Evolutionary conservation across 2,797 vertebrate genomes (phyloP).

Genomic region (Anabacerthia variegaticeps): DNA sequence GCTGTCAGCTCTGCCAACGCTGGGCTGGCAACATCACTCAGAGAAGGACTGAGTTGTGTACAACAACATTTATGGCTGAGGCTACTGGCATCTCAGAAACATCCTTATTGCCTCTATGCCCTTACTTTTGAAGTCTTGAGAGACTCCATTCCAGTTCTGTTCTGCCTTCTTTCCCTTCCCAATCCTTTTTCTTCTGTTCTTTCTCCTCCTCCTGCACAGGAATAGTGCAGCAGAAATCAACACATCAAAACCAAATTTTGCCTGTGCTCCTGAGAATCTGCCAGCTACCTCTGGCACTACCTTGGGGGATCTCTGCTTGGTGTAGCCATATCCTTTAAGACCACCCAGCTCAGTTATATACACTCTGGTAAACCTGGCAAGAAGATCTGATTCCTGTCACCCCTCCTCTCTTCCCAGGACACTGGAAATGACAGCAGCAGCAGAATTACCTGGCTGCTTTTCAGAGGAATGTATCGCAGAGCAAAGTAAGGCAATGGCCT

Average conservation of each 20-base stretch:
- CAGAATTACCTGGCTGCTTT: conserved; percentile 31
- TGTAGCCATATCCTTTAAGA: background rate
- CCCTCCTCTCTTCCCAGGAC: background rate
- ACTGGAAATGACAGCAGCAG: background rate
- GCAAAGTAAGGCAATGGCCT: conserved; percentile 17
- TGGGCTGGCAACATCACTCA: background rate
- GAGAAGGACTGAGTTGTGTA: background rate
- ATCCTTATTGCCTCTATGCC: background rate
- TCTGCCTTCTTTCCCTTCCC: background rate
- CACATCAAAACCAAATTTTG: background rate
- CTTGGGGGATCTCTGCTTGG: background rate
- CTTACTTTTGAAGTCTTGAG: background rate
- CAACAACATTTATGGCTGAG: background rate
- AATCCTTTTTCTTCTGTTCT: background rate
- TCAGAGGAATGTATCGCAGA: conserved; percentile 5
- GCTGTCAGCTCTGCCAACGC: background rate
- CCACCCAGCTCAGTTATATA: background rate
- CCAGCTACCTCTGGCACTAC: background rate
- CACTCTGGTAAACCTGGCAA: background rate
- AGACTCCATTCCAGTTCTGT: background rate
- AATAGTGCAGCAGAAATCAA: background rate
- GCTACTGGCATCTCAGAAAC: background rate
- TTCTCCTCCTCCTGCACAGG: background rate
- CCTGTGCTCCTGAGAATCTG: background rate
- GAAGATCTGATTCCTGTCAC: background rate